phyloP scores from a whole-genome alignment of 2,888 invertebrate species.

The Lepas anatifera region DNA sequence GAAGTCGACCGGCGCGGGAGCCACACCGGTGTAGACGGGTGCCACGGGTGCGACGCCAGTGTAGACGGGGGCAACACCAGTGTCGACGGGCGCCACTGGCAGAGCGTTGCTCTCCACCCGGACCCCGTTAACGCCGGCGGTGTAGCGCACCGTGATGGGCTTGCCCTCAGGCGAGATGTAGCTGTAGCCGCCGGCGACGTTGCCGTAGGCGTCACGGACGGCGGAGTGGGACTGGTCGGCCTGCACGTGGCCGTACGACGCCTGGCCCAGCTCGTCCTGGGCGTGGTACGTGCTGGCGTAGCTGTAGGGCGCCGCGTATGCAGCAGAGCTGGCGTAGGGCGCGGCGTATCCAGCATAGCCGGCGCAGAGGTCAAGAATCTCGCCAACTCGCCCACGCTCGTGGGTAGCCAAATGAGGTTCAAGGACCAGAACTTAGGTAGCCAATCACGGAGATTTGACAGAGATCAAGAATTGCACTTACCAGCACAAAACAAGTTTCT shows the following conservation, averaged over 20 bases:
- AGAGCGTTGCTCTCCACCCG: slow-evolving; percentile 40
- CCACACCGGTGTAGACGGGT: background rate
- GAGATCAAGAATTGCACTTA: no score
- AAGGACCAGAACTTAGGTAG: no score
- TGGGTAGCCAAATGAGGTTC: no score
- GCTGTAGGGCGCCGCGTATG: slow-evolving; percentile 22
- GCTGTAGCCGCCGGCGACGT: slow-evolving; percentile 37
- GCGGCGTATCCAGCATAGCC: slow-evolving; percentile 48
- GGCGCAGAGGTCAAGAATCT: slow-evolving; percentile 12
- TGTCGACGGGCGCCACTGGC: slow-evolving; percentile 37
- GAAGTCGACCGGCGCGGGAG: slow-evolving; percentile 40
- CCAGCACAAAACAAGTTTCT: no score
- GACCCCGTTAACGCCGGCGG: slow-evolving; percentile 36
- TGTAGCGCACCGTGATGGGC: slow-evolving; percentile 34
- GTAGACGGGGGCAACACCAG: slow-evolving; percentile 42
- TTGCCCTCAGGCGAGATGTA: slow-evolving; percentile 39
- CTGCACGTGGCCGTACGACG: slow-evolving; percentile 19
- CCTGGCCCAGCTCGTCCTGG: slow-evolving; percentile 27
- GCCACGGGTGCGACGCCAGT: background rate
- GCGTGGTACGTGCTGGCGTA: slow-evolving; percentile 27
- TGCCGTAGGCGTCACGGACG: slow-evolving; percentile 33
- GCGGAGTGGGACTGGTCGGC: slow-evolving; percentile 26
- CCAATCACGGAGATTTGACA: no score
- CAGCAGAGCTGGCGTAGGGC: slow-evolving; percentile 6
- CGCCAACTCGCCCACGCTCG: no score